Percentiles rank a stretch among this genome's conserved stretches.
Evolutionary conservation across 2,113 vertebrate species (phyloP).

Genomic region (Arizona elegans): DNA sequence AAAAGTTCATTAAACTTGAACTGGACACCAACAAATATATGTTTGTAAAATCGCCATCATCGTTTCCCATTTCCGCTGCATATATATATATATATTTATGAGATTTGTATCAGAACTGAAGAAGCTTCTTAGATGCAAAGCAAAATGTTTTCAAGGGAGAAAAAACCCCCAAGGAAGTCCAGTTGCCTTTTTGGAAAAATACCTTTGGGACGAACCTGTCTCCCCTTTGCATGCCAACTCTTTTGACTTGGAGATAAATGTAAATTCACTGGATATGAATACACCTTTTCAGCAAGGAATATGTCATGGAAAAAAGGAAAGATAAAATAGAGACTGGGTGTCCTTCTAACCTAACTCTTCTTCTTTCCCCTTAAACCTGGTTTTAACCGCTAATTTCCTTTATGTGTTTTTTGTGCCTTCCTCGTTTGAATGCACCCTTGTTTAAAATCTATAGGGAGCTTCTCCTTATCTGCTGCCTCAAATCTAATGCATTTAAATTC

Average conservation of each 20-base stretch:
- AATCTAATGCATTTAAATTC: conserved; percentile 1
- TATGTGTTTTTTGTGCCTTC: background rate
- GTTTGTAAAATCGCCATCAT: background rate
- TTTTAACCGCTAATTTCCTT: conserved; percentile 29
- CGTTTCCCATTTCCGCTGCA: background rate
- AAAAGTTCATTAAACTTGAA: background rate
- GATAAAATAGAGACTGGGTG: conserved; percentile 45
- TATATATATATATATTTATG: background rate
- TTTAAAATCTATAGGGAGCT: background rate
- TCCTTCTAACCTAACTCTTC: conserved; percentile 44
- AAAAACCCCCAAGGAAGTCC: background rate
- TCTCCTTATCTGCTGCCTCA: background rate
- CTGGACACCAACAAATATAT: background rate
- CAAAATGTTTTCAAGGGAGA: background rate
- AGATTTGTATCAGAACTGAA: background rate
- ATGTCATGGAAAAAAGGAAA: background rate
- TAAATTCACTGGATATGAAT: background rate
- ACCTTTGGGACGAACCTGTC: background rate
- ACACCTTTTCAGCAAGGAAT: background rate
- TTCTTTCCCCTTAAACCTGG: conserved; percentile 18
- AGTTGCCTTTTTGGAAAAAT: no score
- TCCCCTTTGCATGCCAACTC: background rate
- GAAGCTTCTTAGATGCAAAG: background rate
- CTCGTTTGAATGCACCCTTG: background rate
- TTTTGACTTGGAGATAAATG: background rate